Conservation (phyloP, 2,888 invertebrate genomes). For the Eristalis arbustorum region DNA sequence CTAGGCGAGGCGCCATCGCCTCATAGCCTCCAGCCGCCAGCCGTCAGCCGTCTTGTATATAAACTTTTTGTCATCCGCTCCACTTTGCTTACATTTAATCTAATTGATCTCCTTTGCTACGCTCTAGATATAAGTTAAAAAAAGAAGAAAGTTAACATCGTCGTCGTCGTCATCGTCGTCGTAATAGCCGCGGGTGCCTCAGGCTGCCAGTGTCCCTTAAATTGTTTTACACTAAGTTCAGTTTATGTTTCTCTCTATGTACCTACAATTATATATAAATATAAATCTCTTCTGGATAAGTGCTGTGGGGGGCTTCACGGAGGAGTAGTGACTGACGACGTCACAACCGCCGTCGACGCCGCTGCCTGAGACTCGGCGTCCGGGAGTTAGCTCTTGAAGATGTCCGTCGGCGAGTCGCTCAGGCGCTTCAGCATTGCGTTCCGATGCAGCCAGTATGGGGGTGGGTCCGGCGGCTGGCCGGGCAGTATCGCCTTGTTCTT, state of each 20-base stretch:
- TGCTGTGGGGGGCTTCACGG: conserved; percentile 46
- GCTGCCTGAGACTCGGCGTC: conserved; percentile 16
- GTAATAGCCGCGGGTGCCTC: neutral
- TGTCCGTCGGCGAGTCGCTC: conserved; percentile 80
- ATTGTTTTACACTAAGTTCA: conserved; percentile 59
- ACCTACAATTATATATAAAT: conserved; percentile 74
- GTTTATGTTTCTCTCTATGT: conserved; percentile 72
- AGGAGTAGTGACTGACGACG: conserved; percentile 26
- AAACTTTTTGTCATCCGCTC: conserved; percentile 2
- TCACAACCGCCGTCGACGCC: neutral
- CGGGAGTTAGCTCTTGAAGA: conserved; percentile 82
- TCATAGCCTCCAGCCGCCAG: neutral
- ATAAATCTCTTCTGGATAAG: conserved; percentile 71
- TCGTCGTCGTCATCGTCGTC: conserved; percentile 1
- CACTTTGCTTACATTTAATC: conserved; percentile 21
- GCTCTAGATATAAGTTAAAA: neutral
- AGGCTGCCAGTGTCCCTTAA: conserved; percentile 18
- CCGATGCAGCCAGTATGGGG: conserved; percentile 80
- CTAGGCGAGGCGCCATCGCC: neutral
- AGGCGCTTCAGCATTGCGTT: conserved; percentile 80
- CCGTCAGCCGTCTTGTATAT: neutral
- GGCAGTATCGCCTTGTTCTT: conserved; percentile 82
- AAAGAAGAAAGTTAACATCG: conserved; percentile 52
- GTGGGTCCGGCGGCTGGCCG: conserved; percentile 80
- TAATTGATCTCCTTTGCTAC: conserved; percentile 47